Percentiles rank a stretch among this genome's conserved stretches.
Evolutionary conservation across 2,113 vertebrate genomes (phyloP).

Genomic region (Tylochromis polylepis): DNA sequence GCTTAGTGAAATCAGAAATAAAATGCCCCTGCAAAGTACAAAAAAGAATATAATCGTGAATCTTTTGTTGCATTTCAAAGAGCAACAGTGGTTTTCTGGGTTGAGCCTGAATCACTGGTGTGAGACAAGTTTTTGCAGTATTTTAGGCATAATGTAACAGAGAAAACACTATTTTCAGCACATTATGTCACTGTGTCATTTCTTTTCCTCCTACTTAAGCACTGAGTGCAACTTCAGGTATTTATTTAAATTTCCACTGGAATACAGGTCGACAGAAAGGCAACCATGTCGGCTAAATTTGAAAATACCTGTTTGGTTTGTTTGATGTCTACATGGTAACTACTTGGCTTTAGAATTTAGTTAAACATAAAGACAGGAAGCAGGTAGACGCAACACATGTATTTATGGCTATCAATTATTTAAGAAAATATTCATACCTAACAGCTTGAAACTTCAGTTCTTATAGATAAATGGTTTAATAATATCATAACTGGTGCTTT

Average conservation of each 20-base stretch:
- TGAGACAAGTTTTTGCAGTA: not conserved
- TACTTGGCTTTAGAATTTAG: no score
- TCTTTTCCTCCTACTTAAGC: not conserved
- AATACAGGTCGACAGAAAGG: not conserved
- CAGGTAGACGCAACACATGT: not conserved
- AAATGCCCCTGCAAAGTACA: not conserved
- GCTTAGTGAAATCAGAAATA: not conserved
- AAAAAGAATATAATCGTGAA: not conserved
- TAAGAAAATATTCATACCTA: not conserved
- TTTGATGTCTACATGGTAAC: not conserved
- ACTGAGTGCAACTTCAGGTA: not conserved
- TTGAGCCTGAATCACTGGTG: not conserved
- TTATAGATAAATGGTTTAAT: not conserved
- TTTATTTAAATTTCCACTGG: not conserved
- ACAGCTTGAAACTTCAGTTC: not conserved
- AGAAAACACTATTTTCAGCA: not conserved
- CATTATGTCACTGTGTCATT: not conserved
- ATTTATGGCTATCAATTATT: not conserved
- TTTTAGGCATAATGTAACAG: not conserved
- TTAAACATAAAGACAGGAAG: not conserved
- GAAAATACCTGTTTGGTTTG: not conserved
- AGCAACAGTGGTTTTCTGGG: not conserved
- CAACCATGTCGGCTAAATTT: not conserved
- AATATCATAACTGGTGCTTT: not conserved
- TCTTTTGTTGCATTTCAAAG: not conserved